Evolutionary conservation across 2,888 invertebrate species (phyloP).

Genomic region (Eupithecia exiguata): DNA sequence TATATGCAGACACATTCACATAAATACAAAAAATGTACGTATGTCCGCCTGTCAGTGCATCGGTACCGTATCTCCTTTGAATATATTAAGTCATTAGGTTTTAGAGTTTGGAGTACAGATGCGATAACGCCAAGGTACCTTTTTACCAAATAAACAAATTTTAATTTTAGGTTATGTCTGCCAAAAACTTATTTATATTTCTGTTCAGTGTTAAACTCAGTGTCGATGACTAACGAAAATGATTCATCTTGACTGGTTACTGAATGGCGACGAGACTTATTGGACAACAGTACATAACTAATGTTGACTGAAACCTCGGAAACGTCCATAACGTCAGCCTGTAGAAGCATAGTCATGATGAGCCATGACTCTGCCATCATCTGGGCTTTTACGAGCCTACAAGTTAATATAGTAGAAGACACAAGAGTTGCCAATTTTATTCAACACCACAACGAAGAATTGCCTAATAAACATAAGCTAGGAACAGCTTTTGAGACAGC

Average conservation of each 20-base stretch:
- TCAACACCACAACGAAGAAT: too few species aligned
- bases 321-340: neutral
- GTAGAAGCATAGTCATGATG: neutral
- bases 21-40: constrained; percentile 48
- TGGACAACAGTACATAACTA: too few species aligned
- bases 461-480: too few species aligned
- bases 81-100: constrained; percentile 44
- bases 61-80: constrained; percentile 43
- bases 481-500: neutral
- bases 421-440: too few species aligned
- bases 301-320: neutral
- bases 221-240: too few species aligned
- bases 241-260: too few species aligned
- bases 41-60: constrained; percentile 42
- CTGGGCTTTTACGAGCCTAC: too few species aligned
- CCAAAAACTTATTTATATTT: too few species aligned
- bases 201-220: too few species aligned
- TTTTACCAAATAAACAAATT: neutral
- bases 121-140: neutral
- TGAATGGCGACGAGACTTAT: neutral
- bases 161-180: too few species aligned
- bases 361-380: too few species aligned
- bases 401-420: too few species aligned
- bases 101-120: constrained; percentile 35
- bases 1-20: constrained; percentile 44